Evolutionary conservation across 1,140 invertebrate species (phyloP).

Genomic region (Bombus affinis): DNA sequence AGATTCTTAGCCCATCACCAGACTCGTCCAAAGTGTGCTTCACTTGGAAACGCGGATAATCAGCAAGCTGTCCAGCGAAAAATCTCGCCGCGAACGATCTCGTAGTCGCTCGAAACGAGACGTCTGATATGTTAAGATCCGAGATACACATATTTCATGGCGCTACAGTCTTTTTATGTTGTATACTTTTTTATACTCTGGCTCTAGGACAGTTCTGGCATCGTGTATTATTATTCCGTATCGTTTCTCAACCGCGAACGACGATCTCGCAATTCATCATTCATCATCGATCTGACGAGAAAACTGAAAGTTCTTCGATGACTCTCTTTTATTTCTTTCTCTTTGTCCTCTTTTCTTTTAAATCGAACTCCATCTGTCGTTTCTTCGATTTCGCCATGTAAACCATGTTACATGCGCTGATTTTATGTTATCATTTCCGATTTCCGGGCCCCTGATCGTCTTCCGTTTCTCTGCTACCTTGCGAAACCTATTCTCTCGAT

Average conservation of each 20-base stretch:
- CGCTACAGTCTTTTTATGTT: conserved; percentile 51
- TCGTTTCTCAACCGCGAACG: neutral
- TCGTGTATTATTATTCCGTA: neutral
- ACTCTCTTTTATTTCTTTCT: neutral
- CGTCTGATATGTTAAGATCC: conserved; percentile 66
- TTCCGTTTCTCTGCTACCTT: conserved; percentile 47
- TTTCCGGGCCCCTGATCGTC: conserved; percentile 68
- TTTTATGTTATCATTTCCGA: conserved; percentile 74
- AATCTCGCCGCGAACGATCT: conserved; percentile 37
- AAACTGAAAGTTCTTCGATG: neutral
- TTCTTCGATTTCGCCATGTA: neutral
- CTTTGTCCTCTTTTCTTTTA: neutral
- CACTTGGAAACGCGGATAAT: neutral
- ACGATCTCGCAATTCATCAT: conserved; percentile 42
- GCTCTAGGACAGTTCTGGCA: conserved; percentile 24
- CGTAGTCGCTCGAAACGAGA: conserved; percentile 53
- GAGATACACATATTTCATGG: conserved; percentile 53
- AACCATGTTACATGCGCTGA: neutral
- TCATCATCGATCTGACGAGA: neutral
- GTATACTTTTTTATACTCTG: conserved; percentile 22
- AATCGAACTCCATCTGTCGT: conserved; percentile 5
- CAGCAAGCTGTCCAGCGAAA: conserved; percentile 10
- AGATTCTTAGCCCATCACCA: neutral
- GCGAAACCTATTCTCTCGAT: conserved; percentile 35
- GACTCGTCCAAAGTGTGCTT: neutral